Evolutionary conservation across 2,797 vertebrate genomes (phyloP), one percentile per base, ranked within the genome.

Genomic region (Okamejei kenojei): DNA sequence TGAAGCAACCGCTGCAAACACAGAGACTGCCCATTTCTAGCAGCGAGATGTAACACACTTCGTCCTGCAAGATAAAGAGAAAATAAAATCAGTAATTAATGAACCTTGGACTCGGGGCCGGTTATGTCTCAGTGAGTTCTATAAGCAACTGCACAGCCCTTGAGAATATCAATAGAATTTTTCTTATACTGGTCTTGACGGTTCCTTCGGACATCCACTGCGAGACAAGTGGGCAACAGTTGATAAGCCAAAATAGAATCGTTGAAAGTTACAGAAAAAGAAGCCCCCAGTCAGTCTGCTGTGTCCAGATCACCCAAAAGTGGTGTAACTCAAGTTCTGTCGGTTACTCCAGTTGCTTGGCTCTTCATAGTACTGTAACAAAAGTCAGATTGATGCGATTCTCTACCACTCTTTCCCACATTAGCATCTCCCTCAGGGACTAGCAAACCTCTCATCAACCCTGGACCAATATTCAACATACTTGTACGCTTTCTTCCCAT

Each of bases 1-100:
- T 99, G 99, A 73, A 99, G 90, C 65, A 99, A 97, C 94, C 99
- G 99, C 95, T 99, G 98, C 94, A 99, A 96, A 94, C 98, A 99
- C 23, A 98, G 93, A 1, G 97, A 97, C 3, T 99, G 98, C 88
- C 97, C 98, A 0, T 99, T 98, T 93, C 98, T 98, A 0, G 98
- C 97, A 94, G 99, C 97, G 88, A 99, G 95, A 45, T 99, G 99
- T 93, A 99, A 96, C 0, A 97, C 98, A 3, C 97, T 99, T 95
- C 99, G 98, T 88, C 99, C 99, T 99, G 94, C 7, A 95, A 94
- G 93, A 91, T 11, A 45, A 29, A 7, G 19, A 81, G 5, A 71
- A 58, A 84, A 65, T 13, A 65, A 79, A 88, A 35, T 88, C n/a
- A 68, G 7, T 9, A 35, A 68, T 29, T 63, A 6, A 1, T 15